A percentile compares a stretch with the other conserved stretches of the same genome.
Conservation (phyloP, 2,113 vertebrate species). For the Tursiops truncatus region DNA sequence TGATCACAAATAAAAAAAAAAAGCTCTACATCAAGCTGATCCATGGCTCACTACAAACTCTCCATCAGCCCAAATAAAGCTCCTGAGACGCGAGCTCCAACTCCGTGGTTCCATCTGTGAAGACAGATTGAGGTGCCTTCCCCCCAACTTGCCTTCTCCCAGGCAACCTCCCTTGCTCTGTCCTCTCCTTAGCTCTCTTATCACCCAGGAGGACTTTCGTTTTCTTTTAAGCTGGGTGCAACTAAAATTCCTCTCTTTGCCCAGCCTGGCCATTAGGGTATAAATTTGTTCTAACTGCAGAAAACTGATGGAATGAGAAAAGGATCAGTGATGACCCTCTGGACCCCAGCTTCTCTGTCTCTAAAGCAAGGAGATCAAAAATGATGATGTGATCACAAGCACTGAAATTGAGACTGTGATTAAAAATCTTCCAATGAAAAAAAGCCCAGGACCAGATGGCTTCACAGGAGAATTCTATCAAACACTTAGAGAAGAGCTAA, state of each 20-base stretch:
- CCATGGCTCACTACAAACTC: not conserved
- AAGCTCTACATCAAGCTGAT: not conserved
- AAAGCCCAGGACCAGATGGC: too few relatives aligned
- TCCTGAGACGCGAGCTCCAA: rapidly evolving
- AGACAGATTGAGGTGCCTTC: not conserved
- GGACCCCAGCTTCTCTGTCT: not conserved
- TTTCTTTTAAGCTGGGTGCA: not conserved
- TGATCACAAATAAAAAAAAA: not conserved
- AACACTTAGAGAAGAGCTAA: too few relatives aligned
- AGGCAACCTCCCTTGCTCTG: not conserved
- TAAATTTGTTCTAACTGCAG: not conserved
- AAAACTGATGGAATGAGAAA: not conserved
- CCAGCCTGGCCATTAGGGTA: not conserved
- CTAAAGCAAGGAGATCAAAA: conserved; percentile 17
- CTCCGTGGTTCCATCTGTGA: not conserved
- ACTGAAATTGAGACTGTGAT: too few relatives aligned
- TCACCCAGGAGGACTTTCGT: not conserved
- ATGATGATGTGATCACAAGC: not conserved
- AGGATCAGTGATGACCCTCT: not conserved
- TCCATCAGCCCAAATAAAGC: not conserved
- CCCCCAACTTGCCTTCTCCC: not conserved
- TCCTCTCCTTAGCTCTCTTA: not conserved
- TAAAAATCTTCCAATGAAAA: too few relatives aligned
- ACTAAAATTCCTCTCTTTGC: not conserved
- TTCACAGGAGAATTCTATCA: too few relatives aligned